phyloP scores from a whole-genome alignment of 2,888 invertebrate genomes.

The Gerosis bhagava region DNA sequence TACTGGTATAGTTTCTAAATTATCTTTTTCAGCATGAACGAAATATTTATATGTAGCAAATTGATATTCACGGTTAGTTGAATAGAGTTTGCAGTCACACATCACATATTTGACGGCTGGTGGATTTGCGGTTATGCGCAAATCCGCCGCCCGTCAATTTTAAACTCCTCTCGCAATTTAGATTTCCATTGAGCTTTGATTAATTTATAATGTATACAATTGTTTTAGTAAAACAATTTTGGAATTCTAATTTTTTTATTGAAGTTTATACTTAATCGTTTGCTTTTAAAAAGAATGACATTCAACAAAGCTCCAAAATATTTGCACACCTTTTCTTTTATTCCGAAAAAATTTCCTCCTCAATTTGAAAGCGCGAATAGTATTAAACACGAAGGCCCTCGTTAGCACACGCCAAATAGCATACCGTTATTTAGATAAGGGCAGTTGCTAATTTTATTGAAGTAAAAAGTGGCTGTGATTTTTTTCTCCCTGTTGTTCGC shows the following conservation, averaged over 20 bases:
- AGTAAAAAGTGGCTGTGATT: constrained; percentile 37
- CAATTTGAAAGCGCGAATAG: constrained; percentile 1
- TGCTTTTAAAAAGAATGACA: background rate
- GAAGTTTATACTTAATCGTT: no score
- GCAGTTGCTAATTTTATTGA: constrained; percentile 24
- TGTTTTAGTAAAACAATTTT: constrained; percentile 2
- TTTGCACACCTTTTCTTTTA: background rate
- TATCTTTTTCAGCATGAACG: no score
- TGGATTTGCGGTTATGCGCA: constrained; percentile 22
- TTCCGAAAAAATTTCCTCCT: background rate
- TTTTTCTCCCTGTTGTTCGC: constrained; percentile 44
- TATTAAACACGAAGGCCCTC: constrained; percentile 11
- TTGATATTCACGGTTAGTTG: constrained; percentile 13
- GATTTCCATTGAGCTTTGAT: constrained; percentile 19
- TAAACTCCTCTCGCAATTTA: constrained; percentile 25
- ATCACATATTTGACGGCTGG: constrained; percentile 24
- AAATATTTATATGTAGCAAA: no score
- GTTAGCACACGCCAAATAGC: constrained; percentile 13
- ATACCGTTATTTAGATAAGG: constrained; percentile 22
- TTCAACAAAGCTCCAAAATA: background rate
- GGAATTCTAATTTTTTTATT: no score
- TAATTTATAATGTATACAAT: constrained; percentile 18
- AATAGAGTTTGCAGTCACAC: constrained; percentile 20
- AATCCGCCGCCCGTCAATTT: constrained; percentile 24
- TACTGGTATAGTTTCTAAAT: no score